Base-by-base conservation (phyloP, 2,888 invertebrate genomes). In the Yponomeuta evonymella region DNA sequence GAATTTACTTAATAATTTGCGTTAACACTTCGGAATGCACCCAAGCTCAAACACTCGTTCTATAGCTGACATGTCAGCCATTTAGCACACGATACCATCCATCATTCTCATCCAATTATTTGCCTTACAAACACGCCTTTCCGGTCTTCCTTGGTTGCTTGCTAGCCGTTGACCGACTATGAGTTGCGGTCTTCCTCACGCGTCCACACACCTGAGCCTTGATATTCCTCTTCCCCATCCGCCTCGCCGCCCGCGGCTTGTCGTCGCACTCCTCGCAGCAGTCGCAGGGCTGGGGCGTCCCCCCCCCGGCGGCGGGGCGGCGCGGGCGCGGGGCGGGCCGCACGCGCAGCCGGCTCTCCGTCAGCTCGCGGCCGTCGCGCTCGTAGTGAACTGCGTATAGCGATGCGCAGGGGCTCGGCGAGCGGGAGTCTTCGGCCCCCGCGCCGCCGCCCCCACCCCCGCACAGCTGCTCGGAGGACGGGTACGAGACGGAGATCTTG, bases 201-300 rank as follows among this genome's bases (percentile, higher is more conserved):
- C 0, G 12, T 10, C 66, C 15, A 71, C 72, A 71, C 72, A 97
- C 97, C 93, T 97, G 97, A 4, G 97, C 96, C 84, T 97, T 98
- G 73, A 98, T 97, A 84, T 98, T 98, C 72, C 97, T 93, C 80
- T 96, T 96, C 48, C 97, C 97, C 96, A 97, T 97, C 77, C 95
- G 94, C 76, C 95, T 93, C 15, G 93, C 93, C 0, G 94, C 85
- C 36, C 94, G 82, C 0, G 92, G 91, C 71, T 91, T 92, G 74
- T 73, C 92, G 73, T 90, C 90, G 48, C 84, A 86, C 63, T 92
- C 92, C 69, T 87, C 94, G 76, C 85, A 93, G 92, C 72, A 95
- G 83, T 73, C 94, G 93, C 51, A 58, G 51, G 51, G 51, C 51
- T 12, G 51, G 2, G 51, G 15, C 51, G 51, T 8, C 15, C 51